Conservation (phyloP, 2,888 invertebrate species). For the Calameuta pallipes region DNA sequence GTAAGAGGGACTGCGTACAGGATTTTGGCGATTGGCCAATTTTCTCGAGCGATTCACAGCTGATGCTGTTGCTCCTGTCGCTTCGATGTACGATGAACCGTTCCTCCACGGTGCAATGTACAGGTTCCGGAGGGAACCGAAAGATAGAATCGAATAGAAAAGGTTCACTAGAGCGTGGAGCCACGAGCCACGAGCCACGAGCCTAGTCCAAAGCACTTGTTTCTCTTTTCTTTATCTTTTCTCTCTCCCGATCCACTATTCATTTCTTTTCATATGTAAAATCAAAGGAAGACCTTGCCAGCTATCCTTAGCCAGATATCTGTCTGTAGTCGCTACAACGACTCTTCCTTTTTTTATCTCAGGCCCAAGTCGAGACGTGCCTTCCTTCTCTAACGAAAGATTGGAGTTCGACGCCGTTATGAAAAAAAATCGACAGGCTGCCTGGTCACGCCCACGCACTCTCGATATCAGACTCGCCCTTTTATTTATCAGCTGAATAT, state of each 20-base stretch:
- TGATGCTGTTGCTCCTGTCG: not conserved
- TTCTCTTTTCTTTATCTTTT: not conserved
- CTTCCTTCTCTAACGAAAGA: not conserved
- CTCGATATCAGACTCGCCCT: not conserved
- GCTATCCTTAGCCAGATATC: not conserved
- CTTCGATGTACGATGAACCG: too few species aligned
- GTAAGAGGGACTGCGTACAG: not conserved
- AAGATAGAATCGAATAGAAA: constrained; percentile 27
- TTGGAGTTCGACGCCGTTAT: not conserved
- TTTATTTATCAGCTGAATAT: not conserved
- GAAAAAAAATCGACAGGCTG: not conserved
- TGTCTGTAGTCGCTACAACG: not conserved
- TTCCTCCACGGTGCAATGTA: not conserved
- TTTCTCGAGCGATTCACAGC: not conserved
- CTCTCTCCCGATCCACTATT: not conserved
- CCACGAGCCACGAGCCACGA: constrained; percentile 38
- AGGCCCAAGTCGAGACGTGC: not conserved
- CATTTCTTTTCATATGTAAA: not conserved
- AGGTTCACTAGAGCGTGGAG: constrained; percentile 35
- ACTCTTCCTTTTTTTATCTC: not conserved
- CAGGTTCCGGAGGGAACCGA: constrained; percentile 10
- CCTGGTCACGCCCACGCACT: not conserved
- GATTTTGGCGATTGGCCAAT: not conserved
- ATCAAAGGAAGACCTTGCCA: not conserved
- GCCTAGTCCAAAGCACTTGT: constrained; percentile 22